Percentiles rank a stretch among this genome's conserved stretches.
Evolutionary conservation across 2,113 vertebrate species (phyloP).

Genomic region (Damaliscus lunatus): DNA sequence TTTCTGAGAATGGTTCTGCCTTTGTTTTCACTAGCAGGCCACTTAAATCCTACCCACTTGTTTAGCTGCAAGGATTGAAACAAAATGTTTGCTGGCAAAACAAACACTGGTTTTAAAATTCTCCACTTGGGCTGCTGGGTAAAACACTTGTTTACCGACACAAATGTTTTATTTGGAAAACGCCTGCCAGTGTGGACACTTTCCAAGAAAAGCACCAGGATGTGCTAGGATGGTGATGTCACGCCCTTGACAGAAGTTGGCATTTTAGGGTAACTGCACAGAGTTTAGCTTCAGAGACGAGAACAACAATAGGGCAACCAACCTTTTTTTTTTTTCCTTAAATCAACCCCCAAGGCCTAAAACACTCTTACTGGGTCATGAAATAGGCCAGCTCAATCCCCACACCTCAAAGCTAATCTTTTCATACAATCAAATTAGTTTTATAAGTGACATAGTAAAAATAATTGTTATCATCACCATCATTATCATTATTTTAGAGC

Average conservation of each 20-base stretch:
- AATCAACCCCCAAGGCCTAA: neutral
- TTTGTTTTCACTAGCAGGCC: slow-evolving; percentile 49
- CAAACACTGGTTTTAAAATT: slow-evolving; percentile 68
- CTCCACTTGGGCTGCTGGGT: slow-evolving; percentile 42
- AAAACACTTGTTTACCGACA: slow-evolving; percentile 65
- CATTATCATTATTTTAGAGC: neutral
- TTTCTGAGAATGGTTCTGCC: neutral
- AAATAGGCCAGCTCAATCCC: neutral
- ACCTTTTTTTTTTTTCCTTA: neutral
- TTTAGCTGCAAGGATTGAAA: slow-evolving; percentile 52
- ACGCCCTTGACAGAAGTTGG: neutral
- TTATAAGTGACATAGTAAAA: neutral
- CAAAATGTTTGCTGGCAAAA: slow-evolving; percentile 70
- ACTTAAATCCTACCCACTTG: slow-evolving; percentile 53
- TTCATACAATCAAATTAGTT: neutral
- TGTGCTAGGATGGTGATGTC: slow-evolving; percentile 21
- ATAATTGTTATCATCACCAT: neutral
- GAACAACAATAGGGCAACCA: neutral
- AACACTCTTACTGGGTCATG: neutral
- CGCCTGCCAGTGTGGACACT: slow-evolving; percentile 5
- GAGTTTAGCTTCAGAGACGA: neutral
- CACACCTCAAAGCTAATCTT: neutral
- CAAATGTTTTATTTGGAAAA: slow-evolving; percentile 71
- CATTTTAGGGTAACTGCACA: neutral
- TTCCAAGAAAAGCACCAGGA: slow-evolving; percentile 59